phyloP scores from a whole-genome alignment of 1,140 invertebrate species.

The Brachionus sp. region DNA sequence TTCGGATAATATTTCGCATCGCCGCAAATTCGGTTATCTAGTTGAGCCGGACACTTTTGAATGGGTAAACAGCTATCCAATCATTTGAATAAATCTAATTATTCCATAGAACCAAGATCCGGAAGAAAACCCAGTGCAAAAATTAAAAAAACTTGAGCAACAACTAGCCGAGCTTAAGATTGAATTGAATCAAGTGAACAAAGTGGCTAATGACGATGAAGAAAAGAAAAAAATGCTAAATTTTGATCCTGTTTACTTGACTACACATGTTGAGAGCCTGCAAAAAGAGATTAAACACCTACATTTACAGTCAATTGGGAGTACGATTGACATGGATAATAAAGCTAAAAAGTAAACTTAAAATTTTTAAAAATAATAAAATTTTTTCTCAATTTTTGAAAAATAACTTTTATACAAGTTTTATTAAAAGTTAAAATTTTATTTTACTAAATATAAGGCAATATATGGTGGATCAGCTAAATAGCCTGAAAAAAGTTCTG shows the following conservation, averaged over 20 bases:
- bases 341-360: not conserved
- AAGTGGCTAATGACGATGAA: not conserved
- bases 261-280: not conserved
- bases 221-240: not conserved
- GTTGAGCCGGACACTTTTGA: slow-evolving; percentile 26
- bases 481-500: not conserved
- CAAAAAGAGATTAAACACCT: slow-evolving; percentile 24
- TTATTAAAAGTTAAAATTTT: not conserved
- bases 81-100: not conserved
- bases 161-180: not conserved
- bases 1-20: slow-evolving; percentile 26
- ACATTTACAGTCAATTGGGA: slow-evolving; percentile 27
- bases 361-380: no score
- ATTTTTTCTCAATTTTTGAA: not conserved
- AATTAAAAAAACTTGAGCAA: slow-evolving; percentile 27
- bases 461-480: slow-evolving; percentile 19
- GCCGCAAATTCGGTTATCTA: slow-evolving; percentile 30
- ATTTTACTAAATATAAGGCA: not conserved
- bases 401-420: not conserved
- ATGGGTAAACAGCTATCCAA: not conserved
- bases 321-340: slow-evolving; percentile 2
- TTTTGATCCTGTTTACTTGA: slow-evolving; percentile 22
- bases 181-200: not conserved
- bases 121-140: not conserved
- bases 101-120: slow-evolving; percentile 32